A percentile compares a stretch with the other conserved stretches of the same genome.
Conservation (phyloP, 2,113 vertebrate species). For the Danionella cerebrum region DNA sequence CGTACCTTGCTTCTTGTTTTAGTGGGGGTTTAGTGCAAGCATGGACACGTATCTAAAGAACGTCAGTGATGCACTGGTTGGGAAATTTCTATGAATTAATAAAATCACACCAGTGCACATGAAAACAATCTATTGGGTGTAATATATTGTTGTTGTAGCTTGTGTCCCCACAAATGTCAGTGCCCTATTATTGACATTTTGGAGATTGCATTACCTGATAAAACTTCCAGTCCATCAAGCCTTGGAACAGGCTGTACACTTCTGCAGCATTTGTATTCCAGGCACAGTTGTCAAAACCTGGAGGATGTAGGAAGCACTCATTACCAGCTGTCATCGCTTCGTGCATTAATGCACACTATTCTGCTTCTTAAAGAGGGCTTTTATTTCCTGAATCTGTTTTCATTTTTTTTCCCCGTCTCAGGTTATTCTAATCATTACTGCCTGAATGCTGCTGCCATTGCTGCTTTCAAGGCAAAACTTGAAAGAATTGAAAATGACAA, state of each 20-base stretch:
- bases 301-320: constrained; percentile 25
- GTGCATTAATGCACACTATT: constrained; percentile 28
- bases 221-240: background rate
- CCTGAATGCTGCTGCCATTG: background rate
- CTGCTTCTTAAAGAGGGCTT: constrained; percentile 29
- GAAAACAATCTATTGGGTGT: background rate
- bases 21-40: too few relatives aligned
- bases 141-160: background rate
- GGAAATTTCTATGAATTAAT: background rate
- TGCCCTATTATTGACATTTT: background rate
- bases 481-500: background rate
- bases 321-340: constrained; percentile 31
- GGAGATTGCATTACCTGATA: background rate
- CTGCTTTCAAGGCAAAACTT: background rate
- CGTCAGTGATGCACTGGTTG: background rate
- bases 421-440: constrained; percentile 2
- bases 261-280: constrained; percentile 29
- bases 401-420: background rate
- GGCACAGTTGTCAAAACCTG: constrained; percentile 8
- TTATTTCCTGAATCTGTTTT: constrained; percentile 30
- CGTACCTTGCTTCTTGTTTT: too few relatives aligned
- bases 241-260: background rate
- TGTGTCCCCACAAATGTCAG: background rate
- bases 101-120: background rate
- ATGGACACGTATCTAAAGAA: too few relatives aligned